phyloP scores from a whole-genome alignment of 2,113 vertebrate species.

The Prinia subflava region DNA sequence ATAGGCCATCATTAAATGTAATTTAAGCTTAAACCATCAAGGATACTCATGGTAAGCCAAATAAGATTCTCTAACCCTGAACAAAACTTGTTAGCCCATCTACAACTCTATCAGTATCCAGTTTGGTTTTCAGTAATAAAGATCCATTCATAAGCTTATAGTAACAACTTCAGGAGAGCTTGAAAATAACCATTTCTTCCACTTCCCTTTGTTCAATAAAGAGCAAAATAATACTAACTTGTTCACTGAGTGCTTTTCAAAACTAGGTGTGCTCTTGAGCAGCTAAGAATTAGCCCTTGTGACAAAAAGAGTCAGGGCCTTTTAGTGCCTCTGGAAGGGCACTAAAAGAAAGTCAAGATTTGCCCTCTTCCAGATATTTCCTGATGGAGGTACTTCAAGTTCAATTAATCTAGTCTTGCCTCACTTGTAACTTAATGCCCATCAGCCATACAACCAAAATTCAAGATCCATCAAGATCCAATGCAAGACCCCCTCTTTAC shows the following conservation, averaged over 20 bases:
- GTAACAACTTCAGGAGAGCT: neutral
- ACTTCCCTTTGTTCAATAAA: neutral
- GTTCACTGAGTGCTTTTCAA: neutral
- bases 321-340: too few relatives aligned
- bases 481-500: neutral
- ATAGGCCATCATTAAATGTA: neutral
- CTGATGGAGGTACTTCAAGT: neutral
- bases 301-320: neutral
- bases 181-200: neutral
- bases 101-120: neutral
- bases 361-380: neutral
- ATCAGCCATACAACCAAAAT: neutral
- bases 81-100: neutral
- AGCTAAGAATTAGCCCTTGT: neutral
- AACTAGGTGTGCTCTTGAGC: neutral
- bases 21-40: neutral
- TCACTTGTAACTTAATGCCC: neutral
- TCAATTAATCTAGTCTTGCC: neutral
- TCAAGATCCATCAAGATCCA: neutral
- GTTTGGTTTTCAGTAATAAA: neutral
- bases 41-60: neutral
- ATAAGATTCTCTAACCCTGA: neutral
- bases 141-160: neutral
- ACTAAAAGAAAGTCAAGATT: neutral
- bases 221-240: neutral